Evolutionary conservation across 2,888 invertebrate genomes (phyloP), one percentile per base, ranked within the genome.

Genomic region (Horisme vitalbata): DNA sequence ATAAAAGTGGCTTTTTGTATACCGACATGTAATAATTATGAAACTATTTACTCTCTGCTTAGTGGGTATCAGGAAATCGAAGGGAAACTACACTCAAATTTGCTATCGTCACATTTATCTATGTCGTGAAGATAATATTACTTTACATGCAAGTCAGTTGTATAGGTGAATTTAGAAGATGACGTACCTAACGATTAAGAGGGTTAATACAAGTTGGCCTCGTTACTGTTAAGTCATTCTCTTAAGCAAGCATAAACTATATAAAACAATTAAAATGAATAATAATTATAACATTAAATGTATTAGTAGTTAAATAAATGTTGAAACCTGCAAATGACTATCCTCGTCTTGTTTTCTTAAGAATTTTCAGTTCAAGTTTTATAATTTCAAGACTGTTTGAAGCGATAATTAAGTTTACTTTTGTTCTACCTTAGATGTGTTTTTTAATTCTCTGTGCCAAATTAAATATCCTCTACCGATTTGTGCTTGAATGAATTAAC

Each of bases 401-500:
- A 11, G n/a, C n/a, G 5, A 28, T 27, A n/a, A 27, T 37, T 45
- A 28, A 26, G 32, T 45, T 30, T 4, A 13, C 35, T 15, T 39
- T 31, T 34, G n/a, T n/a, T n/a, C n/a, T n/a, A n/a, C n/a, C 11
- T 8, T 41, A 13, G 18, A 7, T 35, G 43, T 49, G 18, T 32
- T 48, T 47, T 44, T 50, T 18, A 79, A 70, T 71, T 49, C 67
- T 83, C 65, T 84, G 88, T 88, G 88, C 88, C 88, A 88, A 88
- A 85, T 70, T 79, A 79, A 75, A 75, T 77, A 75, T 72, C 70
- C 69, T 71, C 65, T 68, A 65, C 57, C 52, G 60, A 30, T 47
- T 48, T 56, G 50, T 55, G 60, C 67, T 78, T 65, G 30, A 60
- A 62, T 65, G 55, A 75, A 63, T 77, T 74, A 78, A 73, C 64